Percentiles rank a stretch among this genome's conserved stretches.
phyloP scores from a whole-genome alignment of 2,888 invertebrate species.

The Agonopterix alstromeriana region DNA sequence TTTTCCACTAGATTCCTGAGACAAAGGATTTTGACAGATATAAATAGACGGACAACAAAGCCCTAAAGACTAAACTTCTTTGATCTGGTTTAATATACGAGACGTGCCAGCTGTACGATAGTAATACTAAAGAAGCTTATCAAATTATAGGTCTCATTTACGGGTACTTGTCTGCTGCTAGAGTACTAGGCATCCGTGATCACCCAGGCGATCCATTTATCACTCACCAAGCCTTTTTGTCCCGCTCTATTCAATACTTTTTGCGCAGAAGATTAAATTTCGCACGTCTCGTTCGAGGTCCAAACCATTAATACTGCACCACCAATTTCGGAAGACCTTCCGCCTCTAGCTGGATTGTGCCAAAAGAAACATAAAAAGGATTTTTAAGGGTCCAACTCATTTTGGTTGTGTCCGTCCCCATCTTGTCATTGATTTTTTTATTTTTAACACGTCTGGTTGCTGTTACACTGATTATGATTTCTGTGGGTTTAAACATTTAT shows the following conservation, averaged over 20 bases:
- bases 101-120: too few relatives aligned
- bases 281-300: constrained; percentile 55
- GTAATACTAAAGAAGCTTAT: background rate
- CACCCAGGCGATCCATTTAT: constrained; percentile 57
- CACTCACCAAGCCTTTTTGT: constrained; percentile 60
- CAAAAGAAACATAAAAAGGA: constrained; percentile 7
- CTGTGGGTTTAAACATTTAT: constrained; percentile 38
- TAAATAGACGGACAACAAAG: too few relatives aligned
- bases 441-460: constrained; percentile 60
- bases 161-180: too few relatives aligned
- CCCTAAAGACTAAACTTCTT: too few relatives aligned
- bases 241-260: constrained; percentile 68
- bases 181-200: constrained; percentile 21
- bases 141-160: background rate
- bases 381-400: constrained; percentile 19
- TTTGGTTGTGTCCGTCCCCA: constrained; percentile 39
- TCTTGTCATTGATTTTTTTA: constrained; percentile 52
- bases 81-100: too few relatives aligned
- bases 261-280: constrained; percentile 73
- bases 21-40: too few relatives aligned
- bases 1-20: too few relatives aligned
- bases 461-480: constrained; percentile 69
- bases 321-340: constrained; percentile 39
- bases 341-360: constrained; percentile 3
- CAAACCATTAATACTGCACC: constrained; percentile 61